Conservation (phyloP, 1,140 invertebrate genomes). For the Chrysoperla carnea region DNA sequence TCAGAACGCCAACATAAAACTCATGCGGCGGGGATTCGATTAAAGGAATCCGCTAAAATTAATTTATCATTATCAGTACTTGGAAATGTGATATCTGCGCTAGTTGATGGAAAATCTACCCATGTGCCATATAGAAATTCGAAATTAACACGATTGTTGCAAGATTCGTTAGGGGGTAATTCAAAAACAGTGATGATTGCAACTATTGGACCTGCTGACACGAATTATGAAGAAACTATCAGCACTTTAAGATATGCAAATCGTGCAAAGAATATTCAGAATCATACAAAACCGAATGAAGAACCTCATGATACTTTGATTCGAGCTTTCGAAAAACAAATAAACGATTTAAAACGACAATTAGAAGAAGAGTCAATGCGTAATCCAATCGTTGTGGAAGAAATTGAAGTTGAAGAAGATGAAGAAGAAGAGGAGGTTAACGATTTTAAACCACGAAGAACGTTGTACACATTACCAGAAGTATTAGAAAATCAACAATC, state of each 20-base stretch:
- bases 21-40: conserved; percentile 67
- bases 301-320: conserved; percentile 95
- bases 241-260: conserved; percentile 94
- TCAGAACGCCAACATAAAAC: conserved; percentile 87
- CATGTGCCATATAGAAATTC: conserved; percentile 93
- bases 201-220: conserved; percentile 88
- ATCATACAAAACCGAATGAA: conserved; percentile 90
- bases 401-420: conserved; percentile 20
- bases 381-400: conserved; percentile 18
- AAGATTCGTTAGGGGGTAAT: conserved; percentile 91
- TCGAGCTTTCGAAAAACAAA: conserved; percentile 91
- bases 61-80: conserved; percentile 86
- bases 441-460: too few species aligned
- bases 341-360: conserved; percentile 77
- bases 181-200: conserved; percentile 94
- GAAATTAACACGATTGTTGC: conserved; percentile 79
- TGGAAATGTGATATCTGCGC: conserved; percentile 88
- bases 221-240: conserved; percentile 95
- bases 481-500: too few species aligned
- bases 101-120: conserved; percentile 85
- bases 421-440: conserved; percentile 18
- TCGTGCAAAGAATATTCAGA: conserved; percentile 94
- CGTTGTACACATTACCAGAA: too few species aligned
- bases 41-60: conserved; percentile 91
- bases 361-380: conserved; percentile 40